phyloP scores from a whole-genome alignment of 1,140 invertebrate genomes.

The Caenorhabditis remanei region DNA sequence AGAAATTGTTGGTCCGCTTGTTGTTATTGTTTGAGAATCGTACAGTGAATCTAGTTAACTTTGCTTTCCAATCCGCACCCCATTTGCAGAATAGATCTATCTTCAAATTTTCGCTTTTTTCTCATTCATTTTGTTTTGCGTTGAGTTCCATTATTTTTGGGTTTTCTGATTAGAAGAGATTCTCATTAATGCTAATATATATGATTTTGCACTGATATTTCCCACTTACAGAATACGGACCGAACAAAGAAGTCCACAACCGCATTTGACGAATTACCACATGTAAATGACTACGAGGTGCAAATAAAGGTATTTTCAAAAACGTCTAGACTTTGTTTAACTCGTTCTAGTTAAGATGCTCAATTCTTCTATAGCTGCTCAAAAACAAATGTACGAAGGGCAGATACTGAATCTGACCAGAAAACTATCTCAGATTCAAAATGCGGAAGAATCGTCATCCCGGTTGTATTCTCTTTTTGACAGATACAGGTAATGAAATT shows the following conservation, averaged over 20 bases:
- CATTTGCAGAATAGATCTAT: neutral
- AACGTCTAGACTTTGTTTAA: no score
- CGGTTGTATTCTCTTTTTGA: conserved; percentile 17
- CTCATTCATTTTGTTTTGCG: conserved; percentile 25
- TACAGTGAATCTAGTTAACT: conserved; percentile 15
- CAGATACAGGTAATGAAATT: neutral
- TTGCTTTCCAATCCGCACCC: conserved; percentile 6
- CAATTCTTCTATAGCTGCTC: conserved; percentile 39
- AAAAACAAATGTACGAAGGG: conserved; percentile 44
- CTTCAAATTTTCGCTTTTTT: conserved; percentile 19
- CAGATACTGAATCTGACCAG: conserved; percentile 28
- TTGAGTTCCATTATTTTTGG: neutral
- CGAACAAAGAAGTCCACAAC: conserved; percentile 51
- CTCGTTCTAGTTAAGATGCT: neutral
- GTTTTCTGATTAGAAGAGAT: neutral
- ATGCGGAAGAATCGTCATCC: conserved; percentile 25
- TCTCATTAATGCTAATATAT: neutral
- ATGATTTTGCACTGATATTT: neutral
- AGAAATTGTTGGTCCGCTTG: conserved; percentile 35
- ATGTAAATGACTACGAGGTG: conserved; percentile 22
- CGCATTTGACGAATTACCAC: conserved; percentile 35
- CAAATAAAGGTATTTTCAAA: neutral
- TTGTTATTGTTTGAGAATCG: neutral
- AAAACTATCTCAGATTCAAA: conserved; percentile 22
- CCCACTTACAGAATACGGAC: conserved; percentile 15